Evolutionary conservation across 2,888 invertebrate genomes (phyloP), one percentile per base, ranked within the genome.

Genomic region (Meiosimyza decipiens): DNA sequence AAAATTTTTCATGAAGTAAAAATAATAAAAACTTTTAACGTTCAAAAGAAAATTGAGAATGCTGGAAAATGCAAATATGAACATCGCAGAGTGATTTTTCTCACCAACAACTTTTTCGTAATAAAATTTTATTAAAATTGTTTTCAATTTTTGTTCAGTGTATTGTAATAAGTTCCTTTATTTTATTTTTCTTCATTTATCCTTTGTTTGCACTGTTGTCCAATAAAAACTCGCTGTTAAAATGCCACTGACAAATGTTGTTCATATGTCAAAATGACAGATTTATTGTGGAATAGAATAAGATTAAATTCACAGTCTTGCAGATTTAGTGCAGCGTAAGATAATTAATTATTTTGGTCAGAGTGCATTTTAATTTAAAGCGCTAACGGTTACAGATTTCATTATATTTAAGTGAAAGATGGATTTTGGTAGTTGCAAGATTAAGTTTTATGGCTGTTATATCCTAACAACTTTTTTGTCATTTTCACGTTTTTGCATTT

Each of bases 191-290:
- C 16, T 49, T 15, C 3, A 49, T 47, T 47, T 3, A 49, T 40
- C 47, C 47, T 49, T 63, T 40, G 40, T 40, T 40, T 63, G 12
- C 63, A 1, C 49, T 6, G 13, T 6, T 13, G 63, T 63, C 63
- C 63, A 63, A 63, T 63, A 40, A 63, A 63, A 63, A 63, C n/a
- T 11, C 6, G 40, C 12, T 7, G 55, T 28, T 18, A 18, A 63
- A 49, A 11, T 5, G 49, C n/a, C 16, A 40, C 16, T 63, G 63
- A 63, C 18, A 18, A 63, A 63, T 63, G 47, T 28, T 47, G 49
- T 18, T n/a, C 63, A 49, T 40, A 28, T 28, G 66, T 54, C 66
- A 54, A 54, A 40, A 54, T 54, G 54, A 40, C 54, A 66, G 66
- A 66, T 66, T 66, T 66, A 66, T 66, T 22, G 66, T 16, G 16